Base-by-base conservation (phyloP, 1,140 invertebrate species). In the Bombus superbus region DNA sequence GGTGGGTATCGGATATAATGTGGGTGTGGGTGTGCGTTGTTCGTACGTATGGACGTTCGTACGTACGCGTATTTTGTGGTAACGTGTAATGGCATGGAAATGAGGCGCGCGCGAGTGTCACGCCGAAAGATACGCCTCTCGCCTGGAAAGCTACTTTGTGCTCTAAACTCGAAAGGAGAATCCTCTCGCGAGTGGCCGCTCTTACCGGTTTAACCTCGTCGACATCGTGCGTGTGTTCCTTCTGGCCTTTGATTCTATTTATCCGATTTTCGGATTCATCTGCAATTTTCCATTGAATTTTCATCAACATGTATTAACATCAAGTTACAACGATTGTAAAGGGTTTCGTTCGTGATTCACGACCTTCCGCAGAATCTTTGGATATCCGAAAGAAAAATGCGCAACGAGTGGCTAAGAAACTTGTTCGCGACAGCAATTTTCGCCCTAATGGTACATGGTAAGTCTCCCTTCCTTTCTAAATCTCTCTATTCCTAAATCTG, bases 401-500 rank as follows among this genome's bases (percentile, higher is more conserved):
- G 79, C 84, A 81, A 85, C 84, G 84, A 68, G 84, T 85, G 84
- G 84, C 72, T 85, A 85, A 81, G 71, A 35, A 81, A 57, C 59
- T 74, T 81, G 84, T 75, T 85, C 78, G 84, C 79, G 79, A 81
- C 72, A 85, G 38, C 59, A 75, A 72, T 85, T 57, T 69, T 85
- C 84, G 84, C 84, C 84, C 69, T 85, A 69, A 75, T 81, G 84
- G 84, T 85, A 64, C 71, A 85, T 9, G 84, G 84, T 85, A 85
- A 81, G 84, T 81, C 4, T 8, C 18, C 47, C 22, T 28, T 42
- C n/a, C 13, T 11, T 18, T 28, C 40, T 53, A 53, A 9, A 42
- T 77, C 35, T 25, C 13, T 57, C 32, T 40, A 25, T 69, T 11
- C 38, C 18, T 28, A 69, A 69, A 69, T 8, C 3, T 69, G 22